Evolutionary conservation across 2,113 vertebrate genomes (phyloP), one percentile per base, ranked within the genome.

Genomic region (Cyanistes caeruleus): DNA sequence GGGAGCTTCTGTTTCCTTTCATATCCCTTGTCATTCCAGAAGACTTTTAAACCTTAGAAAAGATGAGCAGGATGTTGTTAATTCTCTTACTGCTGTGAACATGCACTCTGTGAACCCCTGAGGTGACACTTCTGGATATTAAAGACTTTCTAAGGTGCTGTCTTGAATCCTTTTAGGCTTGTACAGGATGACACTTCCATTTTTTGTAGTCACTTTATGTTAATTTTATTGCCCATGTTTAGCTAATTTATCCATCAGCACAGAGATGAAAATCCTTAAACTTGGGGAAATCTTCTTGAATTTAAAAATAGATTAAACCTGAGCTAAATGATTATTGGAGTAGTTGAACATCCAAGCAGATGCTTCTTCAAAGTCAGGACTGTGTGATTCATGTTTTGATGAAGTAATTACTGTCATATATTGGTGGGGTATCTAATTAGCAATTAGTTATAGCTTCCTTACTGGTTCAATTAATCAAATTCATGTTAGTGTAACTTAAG

Each of bases 391-490:
- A 74, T 91, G 89, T 94, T 92, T 90, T 96, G 87, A 95, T 95
- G 90, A 97, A 91, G 88, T 62, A 91, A 84, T 96, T 97, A 92
- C 73, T 93, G 70, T 68, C 14, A 6, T 95, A 93, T 24, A 87
- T 94, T 90, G 78, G 85, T 95, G 81, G 73, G 56, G 84, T 64
- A 75, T 85, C 64, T 94, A 91, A 88, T 96, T 94, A 93, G 83
- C 84, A 95, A 87, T 97, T 96, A 97, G 90, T 92, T 89, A 76
- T 24, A 94, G 87, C 87, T 94, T 90, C 60, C 72, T 95, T 76
- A 70, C 88, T 83, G 82, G 72, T 93, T 97, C 80, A 94, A 81
- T 94, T 95, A 90, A 96, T 97, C 90, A 94, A 88, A 96, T 95
- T 85, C 77, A 58, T 92, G 82, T 94, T 96, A 94, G 94, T 76